Base-by-base conservation (phyloP, 2,797 vertebrate genomes). In the Halcyon badia region DNA sequence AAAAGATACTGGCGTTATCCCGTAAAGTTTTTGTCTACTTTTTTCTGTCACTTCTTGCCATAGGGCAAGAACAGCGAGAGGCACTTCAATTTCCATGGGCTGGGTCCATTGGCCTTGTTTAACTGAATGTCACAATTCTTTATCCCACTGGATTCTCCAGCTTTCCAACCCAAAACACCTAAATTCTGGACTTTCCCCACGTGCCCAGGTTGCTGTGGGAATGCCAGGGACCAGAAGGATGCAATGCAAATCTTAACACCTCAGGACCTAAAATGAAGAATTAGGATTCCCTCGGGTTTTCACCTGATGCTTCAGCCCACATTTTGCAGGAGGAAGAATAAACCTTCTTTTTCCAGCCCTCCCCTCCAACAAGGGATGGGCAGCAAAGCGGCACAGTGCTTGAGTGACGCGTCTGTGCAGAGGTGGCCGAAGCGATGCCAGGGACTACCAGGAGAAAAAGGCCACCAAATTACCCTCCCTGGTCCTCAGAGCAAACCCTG, bases 231-330 rank as follows among this genome's bases (percentile, higher is more conserved):
- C 17, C 19, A n/a, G 25, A 48, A 89, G 22, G 41, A 81, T 6
- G 3, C 1, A 0, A 33, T 3, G 21, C 44, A 64, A 46, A 65
- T 6, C 58, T 58, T 39, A 72, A n/a, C 30, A 17, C 22, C 44
- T 92, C 52, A 46, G 49, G 22, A 49, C 9, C 1, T 0, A 0
- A 0, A 84, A 73, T 1, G 4, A 83, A 64, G 70, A 56, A 6
- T 49, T 41, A 14, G n/a, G 4, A 83, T 33, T 26, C 68, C 12
- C 70, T 75, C 1, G 6, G 18, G 30, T 48, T 73, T 77, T 30
- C 85, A 84, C 46, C 69, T 48, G 62, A 69, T 1, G 19, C 54
- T 62, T 75, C 52, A 64, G 41, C 66, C 31, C 71, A 35, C 11
- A 10, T 54, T 88, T 56, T 56, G 35, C 44, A 80, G 30, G 30